phyloP scores from a whole-genome alignment of 2,888 invertebrate genomes.

The Strigamia transsilvanica region DNA sequence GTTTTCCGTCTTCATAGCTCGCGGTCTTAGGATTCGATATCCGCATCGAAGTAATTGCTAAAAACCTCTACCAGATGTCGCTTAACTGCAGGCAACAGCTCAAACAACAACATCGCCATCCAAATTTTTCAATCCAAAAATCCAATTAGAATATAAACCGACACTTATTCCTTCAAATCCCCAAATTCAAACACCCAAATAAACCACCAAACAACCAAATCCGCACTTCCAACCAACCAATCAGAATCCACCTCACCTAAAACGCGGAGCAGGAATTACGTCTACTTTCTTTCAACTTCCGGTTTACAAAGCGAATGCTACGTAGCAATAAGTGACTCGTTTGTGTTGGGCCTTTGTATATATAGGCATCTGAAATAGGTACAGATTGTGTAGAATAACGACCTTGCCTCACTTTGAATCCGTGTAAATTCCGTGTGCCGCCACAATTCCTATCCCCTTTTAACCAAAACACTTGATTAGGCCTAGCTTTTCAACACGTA shows the following conservation, averaged over 20 bases:
- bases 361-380: background rate
- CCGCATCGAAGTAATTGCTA: too few relatives aligned
- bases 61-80: background rate
- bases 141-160: too few relatives aligned
- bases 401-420: background rate
- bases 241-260: background rate
- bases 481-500: background rate
- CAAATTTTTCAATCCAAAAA: too few relatives aligned
- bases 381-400: background rate
- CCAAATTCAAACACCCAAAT: too few relatives aligned
- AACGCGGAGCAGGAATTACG: background rate
- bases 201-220: background rate
- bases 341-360: slow-evolving; percentile 20
- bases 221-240: background rate
- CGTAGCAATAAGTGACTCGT: slow-evolving; percentile 25
- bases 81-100: background rate
- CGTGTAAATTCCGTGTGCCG: background rate
- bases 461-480: background rate
- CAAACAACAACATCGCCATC: too few relatives aligned
- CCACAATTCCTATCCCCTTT: background rate
- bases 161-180: too few relatives aligned
- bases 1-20: too few relatives aligned
- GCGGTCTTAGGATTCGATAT: too few relatives aligned
- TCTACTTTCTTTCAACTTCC: background rate
- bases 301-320: slow-evolving; percentile 5